Base-by-base conservation (phyloP, 2,113 vertebrate genomes). In the Eudyptes chrysolophus region DNA sequence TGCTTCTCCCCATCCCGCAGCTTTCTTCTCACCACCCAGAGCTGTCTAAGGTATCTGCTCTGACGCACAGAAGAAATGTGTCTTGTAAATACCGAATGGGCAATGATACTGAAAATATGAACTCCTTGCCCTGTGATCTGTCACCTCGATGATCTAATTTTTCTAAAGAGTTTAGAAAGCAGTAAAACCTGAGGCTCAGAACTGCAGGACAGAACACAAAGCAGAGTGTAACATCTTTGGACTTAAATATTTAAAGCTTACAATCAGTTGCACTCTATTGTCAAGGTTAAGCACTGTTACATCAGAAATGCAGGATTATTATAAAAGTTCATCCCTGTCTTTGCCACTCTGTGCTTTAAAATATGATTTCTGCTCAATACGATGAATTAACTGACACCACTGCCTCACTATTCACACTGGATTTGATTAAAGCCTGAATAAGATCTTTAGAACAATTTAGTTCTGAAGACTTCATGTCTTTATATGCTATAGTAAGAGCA, bases 371-470 rank as follows among this genome's bases (percentile, higher is more conserved):
- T 38, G 88, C 51, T 90, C 83, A 74, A 13, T 70, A 24, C 80
- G 66, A 77, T 76, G 46, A 86, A 89, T 96, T 96, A 92, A 84
- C 76, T 95, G 75, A 90, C 80, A 81, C 72, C 90, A n/a, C 29
- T 30, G 72, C 65, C 81, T 74, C 32, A 34, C 60, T 91, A 22
- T 95, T 94, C 86, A 84, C 20, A n/a, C 51, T 89, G 84, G 51
- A 93, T 84, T 97, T 95, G 74, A 95, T 93, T 94, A 88, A 94
- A 95, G 80, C 51, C 42, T 88, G 76, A 94, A 95, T 90, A 90
- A 92, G 64, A 75, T 78, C 79, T 93, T 92, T 70, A 86, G 72
- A 95, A 87, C 24, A 75, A 85, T 60, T 80, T 80, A 86, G 46
- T 82, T 95, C 76, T 93, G 64, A 93, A 90, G 79, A 88, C 42